Conservation (phyloP, 64 coral and sea anemone genomes). For the Platygyra sinensis region DNA sequence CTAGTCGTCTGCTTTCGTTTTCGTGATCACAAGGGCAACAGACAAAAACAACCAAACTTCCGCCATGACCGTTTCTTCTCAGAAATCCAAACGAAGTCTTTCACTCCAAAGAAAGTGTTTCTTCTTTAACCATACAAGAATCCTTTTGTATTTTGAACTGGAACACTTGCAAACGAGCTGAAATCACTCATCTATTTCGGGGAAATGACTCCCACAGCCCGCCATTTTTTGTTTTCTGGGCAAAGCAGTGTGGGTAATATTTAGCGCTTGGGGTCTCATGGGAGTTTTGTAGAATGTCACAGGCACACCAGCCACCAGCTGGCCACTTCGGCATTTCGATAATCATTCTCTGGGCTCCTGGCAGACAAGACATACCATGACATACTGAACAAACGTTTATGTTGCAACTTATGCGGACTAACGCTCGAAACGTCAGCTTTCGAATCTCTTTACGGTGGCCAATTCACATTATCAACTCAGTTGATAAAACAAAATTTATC, state of each 20-base stretch:
- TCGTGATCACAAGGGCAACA: slow-evolving; percentile 1
- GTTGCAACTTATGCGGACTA: too few relatives aligned
- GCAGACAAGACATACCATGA: too few relatives aligned
- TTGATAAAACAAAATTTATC: too few relatives aligned
- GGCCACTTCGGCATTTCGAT: too few relatives aligned
- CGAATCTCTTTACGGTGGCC: too few relatives aligned
- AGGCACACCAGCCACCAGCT: too few relatives aligned
- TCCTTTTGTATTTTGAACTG: not conserved
- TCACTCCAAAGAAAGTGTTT: not conserved
- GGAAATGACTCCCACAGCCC: slow-evolving; percentile 48
- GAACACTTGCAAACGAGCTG: slow-evolving; percentile 27
- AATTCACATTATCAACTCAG: too few relatives aligned
- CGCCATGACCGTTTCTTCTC: slow-evolving; percentile 1
- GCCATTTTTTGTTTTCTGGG: slow-evolving; percentile 77
- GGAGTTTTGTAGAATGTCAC: not conserved
- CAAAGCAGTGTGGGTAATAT: slow-evolving; percentile 54
- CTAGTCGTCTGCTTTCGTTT: not conserved
- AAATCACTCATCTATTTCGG: slow-evolving; percentile 65
- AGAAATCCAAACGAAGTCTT: slow-evolving; percentile 11
- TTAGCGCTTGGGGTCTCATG: slow-evolving; percentile 9
- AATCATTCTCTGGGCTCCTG: too few relatives aligned
- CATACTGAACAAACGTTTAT: too few relatives aligned
- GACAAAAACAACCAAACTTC: slow-evolving; percentile 50
- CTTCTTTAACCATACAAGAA: not conserved
- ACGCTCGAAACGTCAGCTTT: too few relatives aligned